phyloP scores from a whole-genome alignment of 2,113 vertebrate genomes.

The Dryoscopus gambensis region DNA sequence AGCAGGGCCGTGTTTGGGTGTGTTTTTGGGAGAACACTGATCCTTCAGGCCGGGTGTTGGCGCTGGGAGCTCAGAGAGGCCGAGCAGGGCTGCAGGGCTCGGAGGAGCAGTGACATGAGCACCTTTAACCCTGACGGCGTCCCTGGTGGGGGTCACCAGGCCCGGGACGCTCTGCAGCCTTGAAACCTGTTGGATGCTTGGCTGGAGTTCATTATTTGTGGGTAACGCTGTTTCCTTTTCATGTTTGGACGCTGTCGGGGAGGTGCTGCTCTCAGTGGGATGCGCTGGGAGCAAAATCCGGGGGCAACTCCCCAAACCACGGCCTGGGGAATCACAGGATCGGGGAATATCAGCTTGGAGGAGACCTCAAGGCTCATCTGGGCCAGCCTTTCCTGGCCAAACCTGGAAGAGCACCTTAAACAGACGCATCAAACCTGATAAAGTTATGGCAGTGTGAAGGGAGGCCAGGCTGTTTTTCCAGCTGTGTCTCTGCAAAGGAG shows the following conservation, averaged over 20 bases:
- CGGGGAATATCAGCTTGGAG: background rate
- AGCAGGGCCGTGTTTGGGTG: background rate
- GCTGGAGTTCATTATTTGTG: background rate
- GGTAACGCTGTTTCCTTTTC: background rate
- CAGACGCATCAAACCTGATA: too few relatives aligned
- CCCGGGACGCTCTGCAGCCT: background rate
- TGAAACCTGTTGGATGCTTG: background rate
- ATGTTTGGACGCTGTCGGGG: accelerated
- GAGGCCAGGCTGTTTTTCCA: background rate
- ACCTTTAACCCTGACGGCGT: background rate
- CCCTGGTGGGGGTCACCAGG: background rate
- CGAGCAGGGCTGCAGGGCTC: background rate
- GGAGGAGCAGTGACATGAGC: background rate
- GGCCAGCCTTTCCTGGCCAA: background rate
- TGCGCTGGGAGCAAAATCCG: background rate
- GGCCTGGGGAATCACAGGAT: accelerated
- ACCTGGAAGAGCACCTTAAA: background rate
- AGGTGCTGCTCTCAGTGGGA: background rate
- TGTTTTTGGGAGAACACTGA: background rate
- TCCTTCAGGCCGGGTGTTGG: background rate
- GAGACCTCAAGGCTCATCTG: background rate
- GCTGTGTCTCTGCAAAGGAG: background rate
- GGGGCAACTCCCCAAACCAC: background rate
- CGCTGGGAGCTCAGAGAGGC: background rate
- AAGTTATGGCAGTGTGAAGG: background rate